Evolutionary conservation across 2,888 invertebrate species (phyloP).

Genomic region (Nasonovia ribisnigri): DNA sequence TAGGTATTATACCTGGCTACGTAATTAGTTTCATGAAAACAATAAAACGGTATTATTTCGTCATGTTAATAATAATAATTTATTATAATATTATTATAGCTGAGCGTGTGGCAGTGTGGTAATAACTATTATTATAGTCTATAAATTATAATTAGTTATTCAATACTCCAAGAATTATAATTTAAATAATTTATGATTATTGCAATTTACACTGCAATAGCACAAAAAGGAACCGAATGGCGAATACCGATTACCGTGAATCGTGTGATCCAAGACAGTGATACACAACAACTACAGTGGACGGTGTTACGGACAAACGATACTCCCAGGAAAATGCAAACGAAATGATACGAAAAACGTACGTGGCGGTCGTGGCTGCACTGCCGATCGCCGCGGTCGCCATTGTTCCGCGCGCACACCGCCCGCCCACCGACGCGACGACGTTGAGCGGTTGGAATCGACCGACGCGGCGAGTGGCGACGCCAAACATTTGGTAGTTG

Average conservation of each 20-base stretch:
- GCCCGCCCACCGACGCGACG: neutral
- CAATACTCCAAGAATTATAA: no score
- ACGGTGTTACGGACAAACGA: neutral
- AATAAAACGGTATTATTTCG: neutral
- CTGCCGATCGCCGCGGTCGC: neutral
- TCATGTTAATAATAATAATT: neutral
- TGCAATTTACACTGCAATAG: no score
- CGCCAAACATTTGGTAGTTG: neutral
- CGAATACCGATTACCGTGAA: neutral
- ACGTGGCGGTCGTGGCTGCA: neutral
- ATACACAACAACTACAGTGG: no score
- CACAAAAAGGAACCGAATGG: no score
- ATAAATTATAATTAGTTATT: no score
- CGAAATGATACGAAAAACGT: neutral
- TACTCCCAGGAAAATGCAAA: no score
- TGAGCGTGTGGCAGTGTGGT: neutral
- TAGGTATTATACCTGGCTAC: neutral
- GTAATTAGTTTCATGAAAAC: no score
- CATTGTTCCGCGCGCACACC: neutral
- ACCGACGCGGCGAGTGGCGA: neutral
- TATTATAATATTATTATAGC: neutral
- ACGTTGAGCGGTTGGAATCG: neutral
- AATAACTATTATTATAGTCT: no score
- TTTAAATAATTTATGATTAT: no score
- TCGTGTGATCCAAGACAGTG: neutral